A percentile compares a stretch with the other conserved stretches of the same genome.
phyloP scores from a whole-genome alignment of 2,797 vertebrate species.

The Gila robusta region DNA sequence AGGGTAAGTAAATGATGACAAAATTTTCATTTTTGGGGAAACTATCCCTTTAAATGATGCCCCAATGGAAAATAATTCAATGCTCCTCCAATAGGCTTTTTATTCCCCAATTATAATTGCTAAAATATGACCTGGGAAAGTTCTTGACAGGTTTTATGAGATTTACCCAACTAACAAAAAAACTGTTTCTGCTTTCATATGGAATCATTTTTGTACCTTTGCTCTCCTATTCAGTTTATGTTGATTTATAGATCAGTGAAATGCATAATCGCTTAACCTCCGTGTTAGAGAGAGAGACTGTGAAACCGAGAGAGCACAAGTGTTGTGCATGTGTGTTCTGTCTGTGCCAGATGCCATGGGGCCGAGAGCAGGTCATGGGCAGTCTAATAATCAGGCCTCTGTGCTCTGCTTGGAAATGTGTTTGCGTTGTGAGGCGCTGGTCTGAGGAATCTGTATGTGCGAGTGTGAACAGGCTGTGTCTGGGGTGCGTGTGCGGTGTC shows the following conservation, averaged over 20 bases:
- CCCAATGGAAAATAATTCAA: not conserved
- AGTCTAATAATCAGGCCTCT: constrained; percentile 50
- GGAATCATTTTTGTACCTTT: constrained; percentile 12
- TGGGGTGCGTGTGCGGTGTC: constrained; percentile 45
- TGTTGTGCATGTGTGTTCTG: constrained; percentile 42
- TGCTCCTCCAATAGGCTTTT: not conserved
- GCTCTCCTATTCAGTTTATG: constrained; percentile 9
- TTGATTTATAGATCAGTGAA: constrained; percentile 13
- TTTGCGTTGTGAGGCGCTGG: constrained; percentile 4
- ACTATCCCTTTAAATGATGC: not conserved
- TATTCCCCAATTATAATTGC: no score
- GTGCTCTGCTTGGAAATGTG: constrained; percentile 13
- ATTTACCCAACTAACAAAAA: constrained; percentile 11
- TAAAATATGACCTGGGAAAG: constrained; percentile 16
- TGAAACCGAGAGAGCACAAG: not conserved
- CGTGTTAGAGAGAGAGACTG: not conserved
- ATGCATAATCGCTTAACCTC: constrained; percentile 11
- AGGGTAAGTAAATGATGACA: not conserved
- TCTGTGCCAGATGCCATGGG: constrained; percentile 64
- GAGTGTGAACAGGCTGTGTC: constrained; percentile 27
- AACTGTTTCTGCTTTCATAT: not conserved
- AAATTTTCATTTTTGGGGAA: not conserved
- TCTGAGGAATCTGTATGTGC: constrained; percentile 28
- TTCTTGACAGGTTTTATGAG: constrained; percentile 10
- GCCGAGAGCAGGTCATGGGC: constrained; percentile 53